Percentiles rank a stretch among this genome's conserved stretches.
Conservation (phyloP, 2,797 vertebrate genomes). For the Sebastes elongatus region DNA sequence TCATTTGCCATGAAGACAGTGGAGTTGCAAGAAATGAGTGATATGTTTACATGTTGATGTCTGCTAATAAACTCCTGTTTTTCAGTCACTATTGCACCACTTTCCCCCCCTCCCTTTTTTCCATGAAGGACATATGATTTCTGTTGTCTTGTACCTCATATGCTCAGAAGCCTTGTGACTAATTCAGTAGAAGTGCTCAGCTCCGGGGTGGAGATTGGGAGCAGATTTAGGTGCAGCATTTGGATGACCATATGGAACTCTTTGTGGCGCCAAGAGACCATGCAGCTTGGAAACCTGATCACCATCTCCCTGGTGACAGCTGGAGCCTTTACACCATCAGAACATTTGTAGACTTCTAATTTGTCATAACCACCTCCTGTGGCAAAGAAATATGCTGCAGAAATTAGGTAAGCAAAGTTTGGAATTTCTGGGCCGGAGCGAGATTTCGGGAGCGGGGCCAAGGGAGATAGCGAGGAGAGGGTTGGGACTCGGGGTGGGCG, state of each 20-base stretch:
- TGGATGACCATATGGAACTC: slow-evolving; percentile 99
- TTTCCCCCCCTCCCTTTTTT: not conserved
- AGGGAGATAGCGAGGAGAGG: slow-evolving; percentile 15
- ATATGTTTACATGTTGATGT: not conserved
- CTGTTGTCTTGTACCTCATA: slow-evolving; percentile 69
- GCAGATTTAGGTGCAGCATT: slow-evolving; percentile 94
- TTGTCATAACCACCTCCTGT: slow-evolving; percentile 99
- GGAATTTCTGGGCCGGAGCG: slow-evolving; percentile 68
- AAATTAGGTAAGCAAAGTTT: slow-evolving; percentile 89
- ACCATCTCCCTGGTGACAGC: slow-evolving; percentile 98
- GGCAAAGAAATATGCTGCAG: slow-evolving; percentile 98
- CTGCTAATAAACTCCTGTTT: not conserved
- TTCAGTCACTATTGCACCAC: not conserved
- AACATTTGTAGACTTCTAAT: slow-evolving; percentile 99
- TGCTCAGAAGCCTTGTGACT: slow-evolving; percentile 73
- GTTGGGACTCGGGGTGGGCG: not conserved
- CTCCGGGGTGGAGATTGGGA: slow-evolving; percentile 81
- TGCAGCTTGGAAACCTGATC: slow-evolving; percentile 99
- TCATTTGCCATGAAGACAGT: not conserved
- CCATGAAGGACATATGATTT: slow-evolving; percentile 73
- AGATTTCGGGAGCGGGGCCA: slow-evolving; percentile 23
- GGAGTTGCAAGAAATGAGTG: not conserved
- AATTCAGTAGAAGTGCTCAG: slow-evolving; percentile 75
- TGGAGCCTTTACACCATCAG: slow-evolving; percentile 99
- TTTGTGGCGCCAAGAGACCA: slow-evolving; percentile 96